A percentile compares a stretch with the other conserved stretches of the same genome.
Conservation (phyloP, 2,888 invertebrate species). For the Agrotis segetum region DNA sequence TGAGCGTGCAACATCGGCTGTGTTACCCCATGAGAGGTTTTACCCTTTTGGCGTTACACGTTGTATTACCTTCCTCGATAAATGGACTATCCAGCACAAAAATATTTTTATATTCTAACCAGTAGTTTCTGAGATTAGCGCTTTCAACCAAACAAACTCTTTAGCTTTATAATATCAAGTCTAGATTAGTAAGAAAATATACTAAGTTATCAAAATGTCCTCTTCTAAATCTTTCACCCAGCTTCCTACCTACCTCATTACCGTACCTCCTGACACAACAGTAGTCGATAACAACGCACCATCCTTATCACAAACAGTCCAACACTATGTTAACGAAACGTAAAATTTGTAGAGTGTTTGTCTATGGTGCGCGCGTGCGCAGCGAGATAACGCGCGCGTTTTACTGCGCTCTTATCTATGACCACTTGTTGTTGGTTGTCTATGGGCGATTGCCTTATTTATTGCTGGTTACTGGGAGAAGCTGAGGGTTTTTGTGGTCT, state of each 20-base stretch:
- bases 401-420: slow-evolving; percentile 69
- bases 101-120: too few relatives aligned
- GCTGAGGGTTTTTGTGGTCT: slow-evolving; percentile 29
- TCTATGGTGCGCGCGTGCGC: slow-evolving; percentile 60
- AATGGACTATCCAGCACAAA: too few relatives aligned
- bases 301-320: slow-evolving; percentile 51
- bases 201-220: not conserved
- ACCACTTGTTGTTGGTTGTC: slow-evolving; percentile 67
- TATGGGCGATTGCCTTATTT: slow-evolving; percentile 60
- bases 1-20: too few relatives aligned
- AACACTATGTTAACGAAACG: slow-evolving; percentile 60
- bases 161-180: too few relatives aligned
- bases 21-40: too few relatives aligned
- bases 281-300: slow-evolving; percentile 32
- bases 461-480: slow-evolving; percentile 42
- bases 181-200: too few relatives aligned
- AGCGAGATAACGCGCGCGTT: slow-evolving; percentile 64
- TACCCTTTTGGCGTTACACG: too few relatives aligned
- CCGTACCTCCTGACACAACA: slow-evolving; percentile 9
- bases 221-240: too few relatives aligned
- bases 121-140: too few relatives aligned
- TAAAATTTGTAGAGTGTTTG: slow-evolving; percentile 62
- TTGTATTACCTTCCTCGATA: too few relatives aligned
- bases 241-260: not conserved
- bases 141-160: too few relatives aligned